Evolutionary conservation across 2,888 invertebrate genomes (phyloP).

Genomic region (Tetrapedia diversipes): DNA sequence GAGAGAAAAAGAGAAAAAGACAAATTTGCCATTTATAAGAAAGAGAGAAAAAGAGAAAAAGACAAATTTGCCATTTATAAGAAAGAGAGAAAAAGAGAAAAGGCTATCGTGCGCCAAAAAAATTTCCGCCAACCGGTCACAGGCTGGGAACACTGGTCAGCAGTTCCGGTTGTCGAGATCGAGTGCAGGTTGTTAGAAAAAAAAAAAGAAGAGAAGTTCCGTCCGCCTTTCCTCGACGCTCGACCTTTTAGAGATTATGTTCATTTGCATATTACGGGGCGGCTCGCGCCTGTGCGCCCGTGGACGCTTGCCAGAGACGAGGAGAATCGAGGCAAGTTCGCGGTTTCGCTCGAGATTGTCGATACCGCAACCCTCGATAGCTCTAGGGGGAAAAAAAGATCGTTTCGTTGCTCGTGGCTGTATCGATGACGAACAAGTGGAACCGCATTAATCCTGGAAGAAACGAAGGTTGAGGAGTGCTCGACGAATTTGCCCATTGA

Average conservation of each 20-base stretch:
- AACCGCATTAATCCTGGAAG: slow-evolving; percentile 19
- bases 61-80: too few relatives aligned
- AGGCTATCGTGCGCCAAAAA: neutral
- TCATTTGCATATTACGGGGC: slow-evolving; percentile 76
- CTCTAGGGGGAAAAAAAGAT: slow-evolving; percentile 30
- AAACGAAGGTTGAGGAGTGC: too few relatives aligned
- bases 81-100: neutral
- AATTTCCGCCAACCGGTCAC: too few relatives aligned
- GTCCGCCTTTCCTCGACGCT: slow-evolving; percentile 43
- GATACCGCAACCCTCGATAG: slow-evolving; percentile 52
- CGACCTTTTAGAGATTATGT: slow-evolving; percentile 60
- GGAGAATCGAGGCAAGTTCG: slow-evolving; percentile 48
- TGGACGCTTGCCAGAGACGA: slow-evolving; percentile 75
- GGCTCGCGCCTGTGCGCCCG: slow-evolving; percentile 48
- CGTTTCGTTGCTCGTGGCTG: slow-evolving; percentile 39
- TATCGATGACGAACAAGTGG: slow-evolving; percentile 14
- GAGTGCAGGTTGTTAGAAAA: neutral
- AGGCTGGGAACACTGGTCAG: slow-evolving; percentile 25
- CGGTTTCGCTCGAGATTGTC: slow-evolving; percentile 57
- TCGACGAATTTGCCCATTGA: too few relatives aligned
- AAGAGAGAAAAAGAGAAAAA: neutral
- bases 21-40: neutral
- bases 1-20: too few relatives aligned
- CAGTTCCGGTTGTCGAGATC: slow-evolving; percentile 2
- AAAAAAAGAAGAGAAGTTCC: slow-evolving; percentile 1